phyloP scores from a whole-genome alignment of 2,797 vertebrate genomes.

The Loriculus beryllinus region DNA sequence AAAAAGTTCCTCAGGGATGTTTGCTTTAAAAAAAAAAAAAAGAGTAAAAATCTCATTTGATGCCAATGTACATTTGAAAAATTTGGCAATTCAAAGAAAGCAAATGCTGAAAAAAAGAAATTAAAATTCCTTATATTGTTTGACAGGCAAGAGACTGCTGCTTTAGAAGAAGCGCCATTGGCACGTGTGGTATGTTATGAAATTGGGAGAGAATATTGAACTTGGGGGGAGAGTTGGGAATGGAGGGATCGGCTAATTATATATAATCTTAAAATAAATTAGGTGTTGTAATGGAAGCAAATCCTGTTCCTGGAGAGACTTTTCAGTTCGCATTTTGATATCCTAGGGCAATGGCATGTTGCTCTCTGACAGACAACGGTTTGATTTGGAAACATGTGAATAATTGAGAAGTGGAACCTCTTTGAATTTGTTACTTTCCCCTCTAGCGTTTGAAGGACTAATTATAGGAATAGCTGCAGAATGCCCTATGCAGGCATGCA shows the following conservation, averaged over 20 bases:
- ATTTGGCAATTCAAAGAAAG: background rate
- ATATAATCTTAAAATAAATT: slow-evolving; percentile 66
- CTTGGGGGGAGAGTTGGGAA: background rate
- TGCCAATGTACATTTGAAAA: background rate
- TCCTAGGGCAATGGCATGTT: slow-evolving; percentile 57
- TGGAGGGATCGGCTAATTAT: slow-evolving; percentile 56
- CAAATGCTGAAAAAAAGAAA: background rate
- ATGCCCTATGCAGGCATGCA: slow-evolving; percentile 4
- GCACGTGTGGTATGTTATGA: slow-evolving; percentile 24
- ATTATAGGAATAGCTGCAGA: slow-evolving; percentile 52
- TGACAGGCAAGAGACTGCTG: background rate
- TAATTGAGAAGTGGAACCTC: slow-evolving; percentile 61
- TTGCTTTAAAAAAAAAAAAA: background rate
- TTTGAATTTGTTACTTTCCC: slow-evolving; percentile 63
- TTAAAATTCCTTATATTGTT: background rate
- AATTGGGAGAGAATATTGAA: slow-evolving; percentile 50
- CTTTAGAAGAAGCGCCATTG: background rate
- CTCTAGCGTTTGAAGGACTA: slow-evolving; percentile 56
- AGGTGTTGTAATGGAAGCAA: slow-evolving; percentile 66
- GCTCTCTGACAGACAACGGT: slow-evolving; percentile 55
- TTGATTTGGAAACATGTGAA: slow-evolving; percentile 61
- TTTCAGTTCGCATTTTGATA: slow-evolving; percentile 59
- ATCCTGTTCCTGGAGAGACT: slow-evolving; percentile 59
- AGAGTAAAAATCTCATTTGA: background rate
- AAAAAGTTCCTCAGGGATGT: background rate